phyloP scores from a whole-genome alignment of 2,797 vertebrate species.

The Spheniscus humboldti region DNA sequence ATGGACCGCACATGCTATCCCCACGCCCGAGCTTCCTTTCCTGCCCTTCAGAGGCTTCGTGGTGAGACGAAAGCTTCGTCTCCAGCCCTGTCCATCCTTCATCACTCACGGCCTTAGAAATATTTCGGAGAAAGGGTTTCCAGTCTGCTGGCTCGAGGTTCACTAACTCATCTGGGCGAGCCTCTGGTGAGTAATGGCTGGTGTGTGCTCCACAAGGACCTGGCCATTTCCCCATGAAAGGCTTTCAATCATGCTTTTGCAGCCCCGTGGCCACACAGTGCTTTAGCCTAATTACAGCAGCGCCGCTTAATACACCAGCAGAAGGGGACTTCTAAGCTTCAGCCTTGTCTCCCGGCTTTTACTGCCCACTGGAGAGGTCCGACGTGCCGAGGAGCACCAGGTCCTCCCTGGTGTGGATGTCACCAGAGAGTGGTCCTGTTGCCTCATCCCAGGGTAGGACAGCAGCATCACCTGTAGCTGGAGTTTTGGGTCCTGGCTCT shows the following conservation, averaged over 20 bases:
- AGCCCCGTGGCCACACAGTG: background rate
- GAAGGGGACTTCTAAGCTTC: fast-evolving
- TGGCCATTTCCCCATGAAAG: background rate
- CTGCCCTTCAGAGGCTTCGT: background rate
- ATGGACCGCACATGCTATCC: no score
- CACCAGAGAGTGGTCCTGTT: background rate
- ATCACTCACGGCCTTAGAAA: background rate
- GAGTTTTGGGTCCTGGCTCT: background rate
- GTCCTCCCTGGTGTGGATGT: background rate
- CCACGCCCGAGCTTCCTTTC: background rate
- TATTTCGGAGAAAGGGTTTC: background rate
- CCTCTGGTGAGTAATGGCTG: background rate
- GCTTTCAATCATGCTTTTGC: background rate
- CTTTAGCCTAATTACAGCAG: slow-evolving; percentile 18
- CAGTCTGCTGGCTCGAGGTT: background rate
- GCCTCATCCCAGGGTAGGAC: background rate
- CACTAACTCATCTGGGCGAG: fast-evolving
- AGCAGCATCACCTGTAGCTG: background rate
- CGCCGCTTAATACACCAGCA: background rate
- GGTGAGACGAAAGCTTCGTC: background rate
- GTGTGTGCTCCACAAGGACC: background rate
- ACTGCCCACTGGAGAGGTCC: background rate
- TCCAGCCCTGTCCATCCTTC: background rate
- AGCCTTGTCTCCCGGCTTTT: fast-evolving
- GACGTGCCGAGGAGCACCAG: background rate